Conservation (phyloP, 2,797 vertebrate species). For the Sebastes goodei region DNA sequence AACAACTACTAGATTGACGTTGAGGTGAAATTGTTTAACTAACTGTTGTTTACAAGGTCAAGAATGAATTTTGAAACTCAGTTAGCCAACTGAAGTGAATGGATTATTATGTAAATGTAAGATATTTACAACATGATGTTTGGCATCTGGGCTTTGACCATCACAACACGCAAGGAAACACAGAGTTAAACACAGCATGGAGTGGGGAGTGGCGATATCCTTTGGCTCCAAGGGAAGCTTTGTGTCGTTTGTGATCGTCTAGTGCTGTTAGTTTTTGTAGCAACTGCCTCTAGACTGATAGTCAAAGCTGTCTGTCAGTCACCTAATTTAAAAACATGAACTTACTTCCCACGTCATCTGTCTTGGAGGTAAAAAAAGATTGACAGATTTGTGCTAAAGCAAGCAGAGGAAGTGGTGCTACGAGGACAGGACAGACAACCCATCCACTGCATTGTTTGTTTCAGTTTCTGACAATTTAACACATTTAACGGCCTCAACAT, state of each 20-base stretch:
- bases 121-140: background rate
- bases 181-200: conserved; percentile 2
- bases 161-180: background rate
- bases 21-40: no score
- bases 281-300: background rate
- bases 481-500: conserved; percentile 41
- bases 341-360: background rate
- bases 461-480: conserved; percentile 30
- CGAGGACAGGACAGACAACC: conserved; percentile 17
- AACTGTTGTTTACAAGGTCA: no score
- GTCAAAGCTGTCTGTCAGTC: conserved; percentile 14
- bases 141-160: background rate
- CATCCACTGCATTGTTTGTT: conserved; percentile 25
- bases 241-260: background rate
- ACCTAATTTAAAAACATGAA: conserved; percentile 15
- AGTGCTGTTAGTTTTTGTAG: background rate
- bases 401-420: background rate
- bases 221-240: background rate
- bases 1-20: no score
- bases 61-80: no score
- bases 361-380: background rate
- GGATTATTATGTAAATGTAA: no score
- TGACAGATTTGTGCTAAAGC: conserved; percentile 46
- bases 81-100: no score
- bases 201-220: background rate